A percentile compares a stretch with the other conserved stretches of the same genome.
phyloP scores from a whole-genome alignment of 23 tunicate species.

The Botrylloides violaceus region DNA sequence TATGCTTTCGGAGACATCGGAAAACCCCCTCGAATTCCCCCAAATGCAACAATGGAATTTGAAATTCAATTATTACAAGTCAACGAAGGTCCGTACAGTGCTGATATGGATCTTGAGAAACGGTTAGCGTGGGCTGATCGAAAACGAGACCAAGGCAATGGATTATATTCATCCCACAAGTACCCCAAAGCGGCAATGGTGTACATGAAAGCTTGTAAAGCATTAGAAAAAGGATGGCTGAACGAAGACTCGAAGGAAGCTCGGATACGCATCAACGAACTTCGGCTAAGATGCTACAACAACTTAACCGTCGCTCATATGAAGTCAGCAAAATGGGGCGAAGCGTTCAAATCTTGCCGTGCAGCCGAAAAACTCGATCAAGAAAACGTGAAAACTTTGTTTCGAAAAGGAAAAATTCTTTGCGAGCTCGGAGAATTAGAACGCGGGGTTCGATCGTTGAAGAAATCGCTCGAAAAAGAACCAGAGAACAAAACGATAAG shows the following conservation, averaged over 20 bases:
- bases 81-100: constrained; percentile 63
- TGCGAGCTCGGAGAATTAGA: constrained; percentile 34
- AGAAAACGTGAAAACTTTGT: constrained; percentile 46
- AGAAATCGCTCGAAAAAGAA: constrained; percentile 36
- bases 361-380: constrained; percentile 53
- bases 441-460: constrained; percentile 29
- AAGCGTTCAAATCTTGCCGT: constrained; percentile 45
- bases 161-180: constrained; percentile 33
- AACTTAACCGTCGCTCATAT: constrained; percentile 58
- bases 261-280: constrained; percentile 19
- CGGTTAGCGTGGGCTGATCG: constrained; percentile 54
- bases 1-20: constrained; percentile 49
- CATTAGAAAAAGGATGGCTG: constrained; percentile 36
- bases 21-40: constrained; percentile 35
- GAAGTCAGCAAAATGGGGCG: constrained; percentile 48
- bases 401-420: constrained; percentile 61
- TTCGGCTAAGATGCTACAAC: constrained; percentile 50
- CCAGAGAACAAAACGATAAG: constrained; percentile 51
- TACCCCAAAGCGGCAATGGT: constrained; percentile 31
- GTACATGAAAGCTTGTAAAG: constrained; percentile 45
- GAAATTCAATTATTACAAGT: constrained; percentile 33
- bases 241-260: constrained; percentile 32
- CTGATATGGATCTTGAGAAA: constrained; percentile 28
- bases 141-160: constrained; percentile 52
- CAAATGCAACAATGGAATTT: constrained; percentile 22